Base-by-base conservation (phyloP, 2,888 invertebrate genomes). In the Sesia bembeciformis region DNA sequence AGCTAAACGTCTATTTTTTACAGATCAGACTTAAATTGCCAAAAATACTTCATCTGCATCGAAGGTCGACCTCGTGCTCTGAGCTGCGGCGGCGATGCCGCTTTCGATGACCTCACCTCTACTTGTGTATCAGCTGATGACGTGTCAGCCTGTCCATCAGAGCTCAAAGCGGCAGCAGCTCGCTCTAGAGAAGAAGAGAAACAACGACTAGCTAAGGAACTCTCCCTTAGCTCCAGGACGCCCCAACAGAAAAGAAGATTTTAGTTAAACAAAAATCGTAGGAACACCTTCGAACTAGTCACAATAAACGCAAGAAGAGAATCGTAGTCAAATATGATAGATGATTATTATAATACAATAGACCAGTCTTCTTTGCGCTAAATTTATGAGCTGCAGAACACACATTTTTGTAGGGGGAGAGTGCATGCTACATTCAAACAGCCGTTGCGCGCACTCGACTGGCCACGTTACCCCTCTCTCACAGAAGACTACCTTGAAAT, bases 41-140 rank as follows among this genome's bases (percentile, higher is more conserved):
- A 95, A 67, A 92, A 92, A 61, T 97, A 94, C 74, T 96, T 93
- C 85, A 85, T 96, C 53, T 97, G 97, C 73, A 90, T 96, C 5
- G 91, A 93, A 51, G 92, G 92, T 8, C 92, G 91, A 49, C 97
- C 97, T 0, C 90, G 97, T 39, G 90, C 94, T 40, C 91, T 94
- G 60, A 91, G 92, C 58, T 97, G 97, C 68, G 95, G 94, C 0
- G 93, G 93, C 56, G 94, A 93, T 60, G 90, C 91, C 39, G 96
- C 94, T 3, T 97, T 94, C 78, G 96, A 96, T 71, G 93, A 94
- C 7, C 81, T 93, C 50, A 92, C 91, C 1, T 92, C 92, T 53
- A 82, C 91, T 40, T 97, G 97, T 68, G 95, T 96, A 53, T 93
- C 93, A 3, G 92, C 93, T 53, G 95, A 95, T 63, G 94, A 95